Evolutionary conservation across 2,797 vertebrate genomes (phyloP).

Genomic region (Oryzias dopingdopingensis): DNA sequence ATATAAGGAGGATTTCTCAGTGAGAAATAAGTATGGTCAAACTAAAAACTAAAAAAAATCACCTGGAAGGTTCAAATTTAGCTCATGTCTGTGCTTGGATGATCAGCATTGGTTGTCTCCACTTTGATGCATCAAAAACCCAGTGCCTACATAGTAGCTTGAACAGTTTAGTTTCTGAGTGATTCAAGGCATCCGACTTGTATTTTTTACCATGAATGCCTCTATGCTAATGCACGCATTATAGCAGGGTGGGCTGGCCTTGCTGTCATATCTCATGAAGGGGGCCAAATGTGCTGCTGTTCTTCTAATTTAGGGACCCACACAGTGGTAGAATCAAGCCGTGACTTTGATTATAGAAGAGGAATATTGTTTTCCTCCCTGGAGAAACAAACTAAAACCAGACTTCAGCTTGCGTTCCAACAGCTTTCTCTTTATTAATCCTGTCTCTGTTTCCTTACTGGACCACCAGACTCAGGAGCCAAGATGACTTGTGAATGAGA

Average conservation of each 20-base stretch:
- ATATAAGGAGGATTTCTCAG: conserved; percentile 11
- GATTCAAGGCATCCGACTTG: conserved; percentile 48
- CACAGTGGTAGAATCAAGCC: conserved; percentile 21
- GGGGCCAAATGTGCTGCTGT: conserved; percentile 41
- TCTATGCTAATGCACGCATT: conserved; percentile 36
- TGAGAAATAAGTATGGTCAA: conserved; percentile 24
- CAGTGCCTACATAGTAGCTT: conserved; percentile 74
- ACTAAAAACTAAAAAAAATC: not conserved
- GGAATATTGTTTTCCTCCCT: conserved; percentile 21
- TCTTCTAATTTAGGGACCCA: conserved; percentile 22
- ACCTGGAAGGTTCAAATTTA: conserved; percentile 26
- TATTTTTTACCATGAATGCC: conserved; percentile 35
- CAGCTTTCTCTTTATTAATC: conserved; percentile 47
- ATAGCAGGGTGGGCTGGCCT: conserved; percentile 21
- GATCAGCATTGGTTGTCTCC: conserved; percentile 53
- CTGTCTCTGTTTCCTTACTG: conserved; percentile 59
- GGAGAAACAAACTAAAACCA: conserved; percentile 42
- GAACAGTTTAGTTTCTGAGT: conserved; percentile 51
- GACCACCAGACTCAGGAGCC: conserved; percentile 70
- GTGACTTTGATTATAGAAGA: conserved; percentile 27
- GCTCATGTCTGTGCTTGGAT: conserved; percentile 49
- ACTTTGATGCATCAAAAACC: conserved; percentile 69
- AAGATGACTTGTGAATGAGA: conserved; percentile 72
- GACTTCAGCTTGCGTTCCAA: conserved; percentile 42
- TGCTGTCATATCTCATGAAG: conserved; percentile 25